Evolutionary conservation across 2,888 invertebrate genomes (phyloP).

Genomic region (Octodonta nipae): DNA sequence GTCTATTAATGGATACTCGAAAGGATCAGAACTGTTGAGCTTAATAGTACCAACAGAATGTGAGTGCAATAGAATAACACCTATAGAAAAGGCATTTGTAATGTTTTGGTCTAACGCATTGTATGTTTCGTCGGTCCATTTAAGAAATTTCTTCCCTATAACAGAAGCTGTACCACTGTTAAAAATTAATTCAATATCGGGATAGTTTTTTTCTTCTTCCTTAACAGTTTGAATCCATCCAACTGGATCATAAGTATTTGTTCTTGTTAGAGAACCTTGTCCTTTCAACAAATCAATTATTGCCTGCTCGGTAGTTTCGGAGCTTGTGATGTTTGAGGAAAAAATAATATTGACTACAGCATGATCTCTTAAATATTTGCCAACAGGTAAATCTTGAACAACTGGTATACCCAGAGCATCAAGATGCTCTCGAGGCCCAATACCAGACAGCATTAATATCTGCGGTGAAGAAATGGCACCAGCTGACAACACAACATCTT

Average conservation of each 20-base stretch:
- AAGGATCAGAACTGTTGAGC: slow-evolving; percentile 21
- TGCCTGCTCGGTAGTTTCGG: background rate
- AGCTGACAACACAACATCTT: too few species aligned
- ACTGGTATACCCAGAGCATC: slow-evolving; percentile 15
- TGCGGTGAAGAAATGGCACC: slow-evolving; percentile 54
- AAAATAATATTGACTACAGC: slow-evolving; percentile 16
- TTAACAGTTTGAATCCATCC: slow-evolving; percentile 7
- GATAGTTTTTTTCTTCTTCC: background rate
- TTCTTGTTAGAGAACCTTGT: slow-evolving; percentile 1
- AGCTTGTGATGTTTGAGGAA: slow-evolving; percentile 4
- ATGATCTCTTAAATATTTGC: slow-evolving; percentile 20
- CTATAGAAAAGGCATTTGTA: too few species aligned
- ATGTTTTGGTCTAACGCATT: too few species aligned
- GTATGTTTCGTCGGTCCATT: too few species aligned
- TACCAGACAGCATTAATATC: slow-evolving; percentile 22
- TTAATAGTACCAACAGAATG: slow-evolving; percentile 21
- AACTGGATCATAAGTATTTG: slow-evolving; percentile 4
- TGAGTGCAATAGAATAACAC: too few species aligned
- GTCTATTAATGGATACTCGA: slow-evolving; percentile 24
- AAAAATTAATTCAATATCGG: background rate
- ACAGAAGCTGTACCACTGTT: too few species aligned
- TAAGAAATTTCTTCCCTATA: too few species aligned
- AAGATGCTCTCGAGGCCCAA: slow-evolving; percentile 21
- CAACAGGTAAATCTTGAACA: slow-evolving; percentile 20
- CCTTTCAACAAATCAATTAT: slow-evolving; percentile 5